Conservation (phyloP, 2,797 vertebrate genomes). For the Moxostoma hubbsi region DNA sequence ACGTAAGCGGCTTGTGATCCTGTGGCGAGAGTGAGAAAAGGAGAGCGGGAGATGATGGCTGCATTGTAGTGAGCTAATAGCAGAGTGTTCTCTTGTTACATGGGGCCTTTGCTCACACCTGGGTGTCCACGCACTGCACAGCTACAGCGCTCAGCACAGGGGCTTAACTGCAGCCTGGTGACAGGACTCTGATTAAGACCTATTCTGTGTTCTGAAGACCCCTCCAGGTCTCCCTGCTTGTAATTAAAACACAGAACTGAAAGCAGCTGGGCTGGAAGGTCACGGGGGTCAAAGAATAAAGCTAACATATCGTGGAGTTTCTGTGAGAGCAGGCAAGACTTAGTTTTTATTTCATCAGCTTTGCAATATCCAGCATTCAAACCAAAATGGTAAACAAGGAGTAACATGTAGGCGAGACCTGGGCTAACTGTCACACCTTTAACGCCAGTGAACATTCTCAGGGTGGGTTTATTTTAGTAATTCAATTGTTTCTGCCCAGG, state of each 20-base stretch:
- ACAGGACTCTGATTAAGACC: conserved; percentile 76
- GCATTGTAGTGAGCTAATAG: conserved; percentile 77
- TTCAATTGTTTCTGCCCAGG: no score
- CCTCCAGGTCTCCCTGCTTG: conserved; percentile 43
- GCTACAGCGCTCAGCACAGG: conserved; percentile 72
- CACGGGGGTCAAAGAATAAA: conserved; percentile 52
- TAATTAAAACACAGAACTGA: conserved; percentile 71
- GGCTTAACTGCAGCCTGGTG: conserved; percentile 79
- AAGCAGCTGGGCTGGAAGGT: conserved; percentile 65
- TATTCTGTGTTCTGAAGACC: conserved; percentile 66
- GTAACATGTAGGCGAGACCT: background rate
- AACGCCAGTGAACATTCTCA: no score
- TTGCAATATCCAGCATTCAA: no score
- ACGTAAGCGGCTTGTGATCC: conserved; percentile 13
- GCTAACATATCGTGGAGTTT: background rate
- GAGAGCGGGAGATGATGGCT: conserved; percentile 24
- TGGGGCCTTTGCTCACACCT: conserved; percentile 79
- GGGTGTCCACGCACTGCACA: conserved; percentile 68
- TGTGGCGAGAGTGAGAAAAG: conserved; percentile 10
- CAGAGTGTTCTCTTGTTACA: conserved; percentile 78
- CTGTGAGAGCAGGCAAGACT: background rate
- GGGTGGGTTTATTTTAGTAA: no score
- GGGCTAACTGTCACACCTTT: no score
- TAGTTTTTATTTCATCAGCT: no score
- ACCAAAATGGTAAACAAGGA: background rate